A percentile compares a stretch with the other conserved stretches of the same genome.
phyloP scores from a whole-genome alignment of 2,113 vertebrate genomes.

The Cyprinodon variegatus region DNA sequence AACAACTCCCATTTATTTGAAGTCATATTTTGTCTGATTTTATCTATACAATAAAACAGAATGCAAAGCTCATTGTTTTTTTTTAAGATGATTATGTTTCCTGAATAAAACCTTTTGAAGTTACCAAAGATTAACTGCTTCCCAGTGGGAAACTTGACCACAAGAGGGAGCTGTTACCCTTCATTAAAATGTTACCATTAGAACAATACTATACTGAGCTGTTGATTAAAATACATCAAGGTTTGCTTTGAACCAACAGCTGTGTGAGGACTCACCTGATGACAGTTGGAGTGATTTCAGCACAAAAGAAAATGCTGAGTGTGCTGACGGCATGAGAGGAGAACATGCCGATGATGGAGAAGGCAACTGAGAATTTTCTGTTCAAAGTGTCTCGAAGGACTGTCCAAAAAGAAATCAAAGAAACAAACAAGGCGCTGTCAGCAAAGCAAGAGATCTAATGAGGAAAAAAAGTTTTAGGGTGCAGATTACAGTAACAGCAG shows the following conservation, averaged over 20 bases:
- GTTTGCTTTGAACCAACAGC: background rate
- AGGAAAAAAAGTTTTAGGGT: background rate
- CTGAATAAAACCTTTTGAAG: background rate
- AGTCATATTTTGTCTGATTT: background rate
- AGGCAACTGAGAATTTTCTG: conserved; percentile 92
- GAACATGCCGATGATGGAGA: conserved; percentile 98
- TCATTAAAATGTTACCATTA: background rate
- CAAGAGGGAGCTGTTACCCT: conserved; percentile 43
- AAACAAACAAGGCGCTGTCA: background rate
- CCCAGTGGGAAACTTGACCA: conserved; percentile 22
- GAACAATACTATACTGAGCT: background rate
- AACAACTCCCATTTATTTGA: no score
- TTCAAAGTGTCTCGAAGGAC: conserved; percentile 93
- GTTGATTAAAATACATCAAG: no score
- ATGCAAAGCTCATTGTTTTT: background rate
- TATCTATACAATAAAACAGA: background rate
- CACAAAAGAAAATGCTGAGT: conserved; percentile 97
- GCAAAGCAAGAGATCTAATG: background rate
- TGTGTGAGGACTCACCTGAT: conserved; percentile 85
- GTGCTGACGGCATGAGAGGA: conserved; percentile 94
- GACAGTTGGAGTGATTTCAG: conserved; percentile 96
- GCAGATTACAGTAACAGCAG: background rate
- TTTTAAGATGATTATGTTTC: background rate
- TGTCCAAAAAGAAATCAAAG: conserved; percentile 48
- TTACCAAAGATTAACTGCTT: background rate